Conservation (phyloP, 2,113 vertebrate genomes). For the Pyrgilauda ruficollis region DNA sequence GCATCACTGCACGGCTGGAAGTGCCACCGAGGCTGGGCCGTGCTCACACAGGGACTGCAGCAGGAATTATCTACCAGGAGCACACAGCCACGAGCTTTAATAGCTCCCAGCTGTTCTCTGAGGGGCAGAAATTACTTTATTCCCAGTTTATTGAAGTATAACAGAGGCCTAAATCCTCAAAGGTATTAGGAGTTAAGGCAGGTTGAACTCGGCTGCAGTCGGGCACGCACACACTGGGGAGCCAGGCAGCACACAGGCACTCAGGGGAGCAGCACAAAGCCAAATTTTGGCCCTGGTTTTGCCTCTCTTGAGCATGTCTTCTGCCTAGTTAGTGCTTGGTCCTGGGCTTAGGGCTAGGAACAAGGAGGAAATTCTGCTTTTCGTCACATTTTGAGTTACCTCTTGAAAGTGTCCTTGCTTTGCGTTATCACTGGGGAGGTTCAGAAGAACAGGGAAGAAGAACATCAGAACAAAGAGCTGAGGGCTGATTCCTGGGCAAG, state of each 20-base stretch:
- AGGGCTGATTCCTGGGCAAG: background rate
- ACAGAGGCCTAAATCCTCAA: slow-evolving; percentile 33
- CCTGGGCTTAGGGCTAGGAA: background rate
- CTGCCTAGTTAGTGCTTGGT: background rate
- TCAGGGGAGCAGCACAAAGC: background rate
- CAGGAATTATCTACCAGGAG: background rate
- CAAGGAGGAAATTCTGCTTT: background rate
- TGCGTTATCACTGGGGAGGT: background rate
- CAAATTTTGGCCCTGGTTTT: background rate
- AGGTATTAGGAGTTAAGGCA: slow-evolving; percentile 36
- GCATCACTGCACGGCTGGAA: background rate
- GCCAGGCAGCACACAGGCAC: background rate
- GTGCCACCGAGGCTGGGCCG: background rate
- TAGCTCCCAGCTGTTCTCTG: slow-evolving; percentile 39
- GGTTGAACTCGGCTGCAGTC: background rate
- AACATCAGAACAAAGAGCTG: background rate
- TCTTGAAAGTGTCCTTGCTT: background rate
- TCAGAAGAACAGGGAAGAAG: background rate
- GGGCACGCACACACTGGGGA: background rate
- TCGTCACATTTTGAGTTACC: background rate
- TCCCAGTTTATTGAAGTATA: slow-evolving; percentile 52
- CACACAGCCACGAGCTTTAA: slow-evolving; percentile 8
- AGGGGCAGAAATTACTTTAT: slow-evolving; percentile 41
- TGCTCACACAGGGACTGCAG: background rate
- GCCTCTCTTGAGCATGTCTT: background rate